These are phyloP conservation scores for Dione vanillae DNA, from an alignment of 2,888 invertebrate species.

Conservation along the genomic window DNA sequence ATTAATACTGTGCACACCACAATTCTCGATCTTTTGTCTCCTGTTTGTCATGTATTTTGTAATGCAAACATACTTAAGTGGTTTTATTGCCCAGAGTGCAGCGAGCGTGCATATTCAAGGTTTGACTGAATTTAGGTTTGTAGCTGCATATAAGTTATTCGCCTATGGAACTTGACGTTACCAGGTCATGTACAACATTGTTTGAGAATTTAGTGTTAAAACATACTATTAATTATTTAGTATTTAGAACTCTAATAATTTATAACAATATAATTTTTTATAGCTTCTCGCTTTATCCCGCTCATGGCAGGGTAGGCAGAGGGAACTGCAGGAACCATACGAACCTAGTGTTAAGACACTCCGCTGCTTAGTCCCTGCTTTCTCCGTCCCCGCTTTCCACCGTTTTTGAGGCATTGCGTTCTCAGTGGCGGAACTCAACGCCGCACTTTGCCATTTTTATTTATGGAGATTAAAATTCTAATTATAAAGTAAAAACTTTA, in stretches of 20 bases:
- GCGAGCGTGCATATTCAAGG: constrained; percentile 44
- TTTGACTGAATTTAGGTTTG: constrained; percentile 43
- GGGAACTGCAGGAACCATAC: no score
- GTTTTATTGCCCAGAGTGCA: constrained; percentile 43
- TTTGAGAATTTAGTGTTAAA: constrained; percentile 27
- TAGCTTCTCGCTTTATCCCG: no score
- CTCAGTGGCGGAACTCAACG: no score
- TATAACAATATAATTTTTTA: no score
- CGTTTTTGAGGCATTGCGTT: no score
- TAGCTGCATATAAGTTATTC: constrained; percentile 43
- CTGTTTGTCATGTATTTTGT: constrained; percentile 40
- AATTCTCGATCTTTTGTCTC: constrained; percentile 43
- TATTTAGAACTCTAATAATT: no score
- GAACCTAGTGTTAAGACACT: no score
- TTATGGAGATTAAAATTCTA: background rate
- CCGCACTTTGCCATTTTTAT: no score
- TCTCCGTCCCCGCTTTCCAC: no score
- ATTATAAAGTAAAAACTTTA: background rate
- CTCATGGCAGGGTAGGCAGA: no score
- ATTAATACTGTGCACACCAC: constrained; percentile 33
- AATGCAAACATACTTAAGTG: constrained; percentile 42
- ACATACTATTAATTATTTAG: background rate
- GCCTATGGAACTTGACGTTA: constrained; percentile 44
- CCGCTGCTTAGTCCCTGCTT: no score
- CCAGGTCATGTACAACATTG: constrained; percentile 41